A percentile compares a stretch with the other conserved stretches of the same genome.
phyloP scores from a whole-genome alignment of 1,140 invertebrate species.

The Euschistus heros region DNA sequence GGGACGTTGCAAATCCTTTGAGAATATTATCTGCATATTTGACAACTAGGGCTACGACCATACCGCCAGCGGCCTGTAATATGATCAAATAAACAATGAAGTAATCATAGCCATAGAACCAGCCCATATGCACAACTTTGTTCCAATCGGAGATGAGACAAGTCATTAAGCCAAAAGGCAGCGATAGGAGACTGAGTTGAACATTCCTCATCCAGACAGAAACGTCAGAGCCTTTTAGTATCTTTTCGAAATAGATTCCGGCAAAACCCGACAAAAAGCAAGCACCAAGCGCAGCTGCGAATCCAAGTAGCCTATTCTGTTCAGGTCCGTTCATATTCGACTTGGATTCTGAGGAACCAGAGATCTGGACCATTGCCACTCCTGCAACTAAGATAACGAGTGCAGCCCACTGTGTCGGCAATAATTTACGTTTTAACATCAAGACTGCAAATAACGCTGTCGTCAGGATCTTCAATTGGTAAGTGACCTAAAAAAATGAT shows the following conservation, averaged over 20 bases:
- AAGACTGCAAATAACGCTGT: constrained; percentile 94
- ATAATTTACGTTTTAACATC: constrained; percentile 69
- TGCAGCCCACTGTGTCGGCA: constrained; percentile 76
- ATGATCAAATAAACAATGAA: constrained; percentile 78
- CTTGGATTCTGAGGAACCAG: constrained; percentile 36
- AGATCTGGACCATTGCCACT: constrained; percentile 78
- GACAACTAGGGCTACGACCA: constrained; percentile 89
- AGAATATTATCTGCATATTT: constrained; percentile 96
- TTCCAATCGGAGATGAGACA: constrained; percentile 49
- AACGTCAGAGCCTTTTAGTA: constrained; percentile 86
- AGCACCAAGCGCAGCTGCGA: constrained; percentile 77
- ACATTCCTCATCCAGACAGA: constrained; percentile 96
- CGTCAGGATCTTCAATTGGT: constrained; percentile 97
- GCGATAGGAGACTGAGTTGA: constrained; percentile 68
- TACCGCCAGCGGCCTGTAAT: constrained; percentile 76
- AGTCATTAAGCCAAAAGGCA: constrained; percentile 69
- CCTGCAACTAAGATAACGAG: constrained; percentile 74
- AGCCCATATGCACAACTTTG: constrained; percentile 46
- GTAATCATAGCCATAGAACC: constrained; percentile 69
- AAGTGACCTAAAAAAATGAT: constrained; percentile 36
- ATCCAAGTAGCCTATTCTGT: constrained; percentile 73
- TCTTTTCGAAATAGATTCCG: constrained; percentile 99
- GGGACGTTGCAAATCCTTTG: constrained; percentile 82
- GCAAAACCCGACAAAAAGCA: constrained; percentile 95
- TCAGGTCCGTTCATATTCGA: constrained; percentile 32